Base-by-base conservation (phyloP, 1,140 invertebrate species). In the Brachionus calyciflorus region DNA sequence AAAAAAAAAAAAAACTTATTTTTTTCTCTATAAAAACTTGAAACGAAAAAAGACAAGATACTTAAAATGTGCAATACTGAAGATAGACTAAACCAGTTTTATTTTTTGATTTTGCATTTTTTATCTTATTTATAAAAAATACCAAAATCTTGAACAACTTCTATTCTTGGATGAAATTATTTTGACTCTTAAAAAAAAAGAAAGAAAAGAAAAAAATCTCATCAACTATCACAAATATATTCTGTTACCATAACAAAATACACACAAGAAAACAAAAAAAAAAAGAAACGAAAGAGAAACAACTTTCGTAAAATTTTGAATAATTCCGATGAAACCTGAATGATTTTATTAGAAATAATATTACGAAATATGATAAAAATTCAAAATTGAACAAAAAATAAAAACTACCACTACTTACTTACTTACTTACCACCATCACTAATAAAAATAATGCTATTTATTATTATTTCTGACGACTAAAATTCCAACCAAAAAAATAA, bases 241-340 rank as follows among this genome's bases (percentile, higher is more conserved):
- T 60, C 55, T 60, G 55, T 60, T 60, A 33, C 55, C 55, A 60
- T 60, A 60, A 60, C 55, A 60, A 60, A 60, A 60, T 60, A 60
- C 55, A 60, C 55, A 60, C 12, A 60, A 60, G 37, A 60, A 37
- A 17, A 14, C 9, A 60, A 19, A 60, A 60, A 60, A 37, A 37
- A 37, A 37, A 37, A 37, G 9, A 37, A 37, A 37, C 9, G n/a
- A n/a, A n/a, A n/a, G n/a, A n/a, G n/a, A n/a, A n/a, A n/a, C n/a
- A n/a, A n/a, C n/a, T n/a, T n/a, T n/a, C n/a, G n/a, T n/a, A n/a
- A n/a, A n/a, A n/a, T n/a, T n/a, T n/a, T n/a, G n/a, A n/a, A n/a
- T 9, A 55, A 60, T 9, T 60, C 55, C 37, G 55, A 60, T 60
- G 55, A 60, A 60, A 60, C 55, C 55, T 60, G 55, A 60, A 60